Evolutionary conservation across 1,140 invertebrate genomes (phyloP), one percentile per base, ranked within the genome.

Genomic region (Tetramorium parvispinum): DNA sequence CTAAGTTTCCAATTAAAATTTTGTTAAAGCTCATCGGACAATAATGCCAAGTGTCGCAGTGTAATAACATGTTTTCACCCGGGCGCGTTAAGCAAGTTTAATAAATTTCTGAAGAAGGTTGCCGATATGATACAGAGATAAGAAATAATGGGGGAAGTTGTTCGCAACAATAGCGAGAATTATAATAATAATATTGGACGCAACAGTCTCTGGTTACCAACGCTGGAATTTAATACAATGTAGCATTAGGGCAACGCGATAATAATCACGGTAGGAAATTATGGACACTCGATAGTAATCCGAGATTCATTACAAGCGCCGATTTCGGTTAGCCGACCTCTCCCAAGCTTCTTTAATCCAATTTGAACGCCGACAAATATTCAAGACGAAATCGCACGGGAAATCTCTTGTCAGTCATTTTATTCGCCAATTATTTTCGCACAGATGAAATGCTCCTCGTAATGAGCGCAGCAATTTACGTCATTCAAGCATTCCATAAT

Each of bases 211-310:
- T 75, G 27, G 53, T 83, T 83, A 83, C 68, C 27, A 75, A 83
- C 53, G 79, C 13, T 73, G 79, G 68, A 83, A 83, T 83, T 83
- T 83, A 83, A 83, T 83, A 83, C 79, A 83, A 83, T 75, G 79
- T 83, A 83, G 79, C 79, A 75, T 83, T 83, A 83, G 79, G 68
- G 79, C 68, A 83, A 59, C 68, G 53, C 68, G 79, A 83, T 83
- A 83, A 83, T 83, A 83, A 83, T 83, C 79, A 75, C 68, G 79
- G 68, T 49, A 75, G 79, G 79, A 83, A 75, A 83, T 83, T 83
- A 75, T 83, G 79, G 68, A 75, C 79, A 75, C 68, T 73, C 79
- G 79, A 83, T 83, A 83, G 79, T 83, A 83, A 83, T 83, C 79
- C 79, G 79, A 83, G 79, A 83, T 83, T 83, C 79, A 83, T 83